Conservation (phyloP, 2,113 vertebrate genomes). For the Phyllostomus discolor region DNA sequence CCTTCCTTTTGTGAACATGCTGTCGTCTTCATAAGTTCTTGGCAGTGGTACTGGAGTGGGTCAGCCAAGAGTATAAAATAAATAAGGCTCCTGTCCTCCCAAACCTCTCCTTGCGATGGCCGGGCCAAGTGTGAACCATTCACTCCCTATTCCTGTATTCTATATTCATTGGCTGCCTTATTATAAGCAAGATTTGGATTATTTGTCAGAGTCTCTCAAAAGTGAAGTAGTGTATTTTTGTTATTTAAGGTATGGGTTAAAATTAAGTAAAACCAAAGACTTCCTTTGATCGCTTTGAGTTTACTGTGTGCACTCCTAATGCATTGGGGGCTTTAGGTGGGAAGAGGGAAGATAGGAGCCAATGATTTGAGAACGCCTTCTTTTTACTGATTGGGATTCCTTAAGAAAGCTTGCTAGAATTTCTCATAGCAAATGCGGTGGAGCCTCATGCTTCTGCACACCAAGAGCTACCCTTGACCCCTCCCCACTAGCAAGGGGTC, state of each 20-base stretch:
- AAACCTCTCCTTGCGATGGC: neutral
- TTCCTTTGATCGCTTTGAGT: neutral
- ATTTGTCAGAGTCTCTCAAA: neutral
- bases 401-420: neutral
- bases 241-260: neutral
- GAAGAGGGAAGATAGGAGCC: neutral
- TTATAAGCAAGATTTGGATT: neutral
- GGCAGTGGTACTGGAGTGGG: neutral
- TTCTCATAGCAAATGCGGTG: neutral
- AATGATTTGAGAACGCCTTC: neutral
- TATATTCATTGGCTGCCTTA: neutral
- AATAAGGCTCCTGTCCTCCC: neutral
- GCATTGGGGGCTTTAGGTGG: neutral
- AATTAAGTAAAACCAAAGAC: constrained; percentile 23
- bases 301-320: neutral
- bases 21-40: neutral
- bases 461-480: neutral
- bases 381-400: neutral
- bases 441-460: neutral
- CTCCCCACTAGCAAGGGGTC: neutral
- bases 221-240: neutral
- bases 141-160: neutral
- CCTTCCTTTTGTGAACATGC: neutral
- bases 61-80: neutral
- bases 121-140: neutral